Conservation (phyloP, 1,140 invertebrate genomes). For the Mizuhopecten yessoensis region DNA sequence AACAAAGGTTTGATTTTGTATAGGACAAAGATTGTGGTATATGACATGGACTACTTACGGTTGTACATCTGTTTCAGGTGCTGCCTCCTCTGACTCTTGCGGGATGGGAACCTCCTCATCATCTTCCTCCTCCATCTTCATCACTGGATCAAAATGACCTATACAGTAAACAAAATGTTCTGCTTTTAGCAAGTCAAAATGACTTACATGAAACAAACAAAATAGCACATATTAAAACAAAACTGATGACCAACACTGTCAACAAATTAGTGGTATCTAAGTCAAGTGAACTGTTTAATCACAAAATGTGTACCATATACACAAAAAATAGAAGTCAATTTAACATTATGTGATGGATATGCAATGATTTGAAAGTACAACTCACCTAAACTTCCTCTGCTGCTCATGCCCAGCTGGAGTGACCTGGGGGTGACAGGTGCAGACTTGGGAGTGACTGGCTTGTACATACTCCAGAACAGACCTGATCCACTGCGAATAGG, state of each 20-base stretch:
- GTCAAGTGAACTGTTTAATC: not conserved
- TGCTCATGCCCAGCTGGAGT: conserved; percentile 50
- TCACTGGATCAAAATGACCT: conserved; percentile 17
- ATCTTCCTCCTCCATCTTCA: conserved; percentile 14
- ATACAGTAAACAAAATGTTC: not conserved
- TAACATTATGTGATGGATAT: no score
- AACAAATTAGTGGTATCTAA: no score
- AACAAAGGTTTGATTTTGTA: not conserved
- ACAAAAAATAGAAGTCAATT: no score
- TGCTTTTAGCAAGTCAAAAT: no score
- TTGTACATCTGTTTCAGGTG: conserved; percentile 81
- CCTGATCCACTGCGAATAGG: conserved; percentile 94
- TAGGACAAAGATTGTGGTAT: no score
- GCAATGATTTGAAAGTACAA: not conserved
- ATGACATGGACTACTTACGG: conserved; percentile 78
- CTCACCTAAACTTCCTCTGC: conserved; percentile 18
- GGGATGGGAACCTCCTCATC: conserved; percentile 37
- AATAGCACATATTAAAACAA: no score
- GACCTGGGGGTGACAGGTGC: conserved; percentile 74
- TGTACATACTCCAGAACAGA: conserved; percentile 87
- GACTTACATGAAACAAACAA: no score
- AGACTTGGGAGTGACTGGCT: conserved; percentile 76
- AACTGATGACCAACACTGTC: no score
- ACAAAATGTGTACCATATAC: no score
- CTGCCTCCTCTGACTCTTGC: conserved; percentile 68